phyloP scores from a whole-genome alignment of 2,888 invertebrate species.

The Digitonthophagus gazella region DNA sequence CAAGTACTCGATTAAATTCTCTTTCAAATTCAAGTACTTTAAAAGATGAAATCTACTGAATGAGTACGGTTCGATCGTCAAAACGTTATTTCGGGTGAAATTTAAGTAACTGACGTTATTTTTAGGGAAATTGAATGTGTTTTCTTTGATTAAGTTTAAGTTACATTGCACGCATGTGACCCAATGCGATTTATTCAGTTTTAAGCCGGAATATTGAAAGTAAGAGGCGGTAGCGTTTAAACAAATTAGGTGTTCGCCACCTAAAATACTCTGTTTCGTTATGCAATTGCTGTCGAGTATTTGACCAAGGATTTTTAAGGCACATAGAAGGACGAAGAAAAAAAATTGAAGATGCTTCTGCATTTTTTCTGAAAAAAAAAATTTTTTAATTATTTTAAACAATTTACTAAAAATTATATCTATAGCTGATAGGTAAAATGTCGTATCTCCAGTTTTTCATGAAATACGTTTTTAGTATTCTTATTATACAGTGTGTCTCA shows the following conservation, averaged over 20 bases:
- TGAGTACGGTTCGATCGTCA: conserved; percentile 39
- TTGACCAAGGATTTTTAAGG: background rate
- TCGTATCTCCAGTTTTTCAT: no score
- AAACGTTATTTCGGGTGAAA: conserved; percentile 39
- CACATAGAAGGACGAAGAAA: no score
- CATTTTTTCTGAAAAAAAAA: no score
- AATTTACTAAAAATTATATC: no score
- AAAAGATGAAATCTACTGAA: conserved; percentile 44
- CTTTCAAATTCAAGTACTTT: conserved; percentile 44
- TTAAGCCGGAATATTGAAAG: conserved; percentile 41
- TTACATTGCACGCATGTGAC: conserved; percentile 45
- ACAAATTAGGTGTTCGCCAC: conserved; percentile 45
- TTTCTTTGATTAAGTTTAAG: conserved; percentile 41
- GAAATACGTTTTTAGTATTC: no score
- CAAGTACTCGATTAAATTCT: conserved; percentile 46
- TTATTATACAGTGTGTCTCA: no score
- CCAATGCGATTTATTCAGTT: conserved; percentile 45
- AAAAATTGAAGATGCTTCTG: no score
- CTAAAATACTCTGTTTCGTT: conserved; percentile 33
- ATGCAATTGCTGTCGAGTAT: conserved; percentile 20
- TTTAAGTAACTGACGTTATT: conserved; percentile 44
- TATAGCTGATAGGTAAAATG: no score
- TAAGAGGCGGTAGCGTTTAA: conserved; percentile 41
- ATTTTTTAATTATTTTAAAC: no score
- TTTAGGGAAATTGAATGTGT: conserved; percentile 43